Percentiles rank a stretch among this genome's conserved stretches.
phyloP scores from a whole-genome alignment of 2,113 vertebrate species.

The Dascyllus trimaculatus region DNA sequence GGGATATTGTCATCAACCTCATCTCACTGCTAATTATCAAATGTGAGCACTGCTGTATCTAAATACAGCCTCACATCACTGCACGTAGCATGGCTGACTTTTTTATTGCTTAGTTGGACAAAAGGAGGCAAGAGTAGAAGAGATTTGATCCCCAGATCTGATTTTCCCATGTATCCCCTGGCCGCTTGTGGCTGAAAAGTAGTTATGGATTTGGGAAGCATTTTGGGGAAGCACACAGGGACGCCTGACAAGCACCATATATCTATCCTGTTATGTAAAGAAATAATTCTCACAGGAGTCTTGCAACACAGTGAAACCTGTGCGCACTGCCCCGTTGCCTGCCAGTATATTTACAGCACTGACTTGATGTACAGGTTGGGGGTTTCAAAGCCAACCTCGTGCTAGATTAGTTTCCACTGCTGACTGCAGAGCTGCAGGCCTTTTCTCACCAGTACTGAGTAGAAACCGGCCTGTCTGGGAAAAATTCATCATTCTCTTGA shows the following conservation, averaged over 20 bases:
- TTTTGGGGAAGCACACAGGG: slow-evolving; percentile 1
- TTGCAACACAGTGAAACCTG: slow-evolving; percentile 5
- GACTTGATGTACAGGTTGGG: slow-evolving; percentile 13
- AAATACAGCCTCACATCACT: too few relatives aligned
- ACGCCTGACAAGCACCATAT: background rate
- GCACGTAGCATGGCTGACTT: too few relatives aligned
- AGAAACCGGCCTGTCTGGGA: slow-evolving; percentile 13
- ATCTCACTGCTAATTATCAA: too few relatives aligned
- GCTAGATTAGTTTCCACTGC: slow-evolving; percentile 16
- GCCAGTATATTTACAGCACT: slow-evolving; percentile 9
- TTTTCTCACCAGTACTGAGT: slow-evolving; percentile 1
- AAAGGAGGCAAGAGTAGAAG: too few relatives aligned
- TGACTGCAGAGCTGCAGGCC: slow-evolving; percentile 29
- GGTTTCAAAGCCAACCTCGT: slow-evolving; percentile 24
- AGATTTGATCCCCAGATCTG: background rate
- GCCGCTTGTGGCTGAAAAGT: background rate
- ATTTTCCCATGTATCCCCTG: background rate
- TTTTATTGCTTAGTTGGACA: too few relatives aligned
- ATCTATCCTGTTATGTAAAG: slow-evolving; percentile 8
- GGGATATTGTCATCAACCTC: too few relatives aligned
- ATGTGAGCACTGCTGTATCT: too few relatives aligned
- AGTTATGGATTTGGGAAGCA: background rate
- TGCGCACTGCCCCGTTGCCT: background rate
- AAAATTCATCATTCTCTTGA: slow-evolving; percentile 42
- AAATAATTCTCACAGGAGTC: slow-evolving; percentile 1